A percentile compares a stretch with the other conserved stretches of the same genome.
These are phyloP conservation scores for Conger conger DNA, from an alignment of 2,113 vertebrate genomes.

Conservation along the genomic window DNA sequence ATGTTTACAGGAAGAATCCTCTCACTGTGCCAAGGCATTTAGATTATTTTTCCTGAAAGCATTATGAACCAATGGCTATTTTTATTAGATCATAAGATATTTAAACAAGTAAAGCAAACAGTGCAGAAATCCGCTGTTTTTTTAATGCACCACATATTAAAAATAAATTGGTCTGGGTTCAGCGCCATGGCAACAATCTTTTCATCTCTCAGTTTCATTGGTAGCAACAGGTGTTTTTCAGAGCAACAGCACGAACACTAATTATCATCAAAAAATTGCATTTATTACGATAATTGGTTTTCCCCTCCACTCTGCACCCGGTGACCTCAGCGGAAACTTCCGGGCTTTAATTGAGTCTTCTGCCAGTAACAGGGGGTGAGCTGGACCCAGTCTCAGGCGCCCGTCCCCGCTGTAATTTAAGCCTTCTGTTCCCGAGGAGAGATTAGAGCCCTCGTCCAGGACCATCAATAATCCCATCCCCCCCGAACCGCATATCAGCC, in stretches of 20 bases:
- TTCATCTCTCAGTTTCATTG: neutral
- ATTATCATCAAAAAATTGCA: conserved; percentile 3
- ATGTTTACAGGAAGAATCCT: neutral
- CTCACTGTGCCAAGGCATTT: neutral
- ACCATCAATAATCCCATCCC: conserved; percentile 56
- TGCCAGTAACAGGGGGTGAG: neutral
- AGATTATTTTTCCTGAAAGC: neutral
- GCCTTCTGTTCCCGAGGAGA: conserved; percentile 49
- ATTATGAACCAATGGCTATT: neutral
- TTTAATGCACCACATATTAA: neutral
- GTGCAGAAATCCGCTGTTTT: neutral
- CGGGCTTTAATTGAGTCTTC: conserved; percentile 11
- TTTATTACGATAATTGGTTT: neutral
- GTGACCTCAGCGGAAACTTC: neutral
- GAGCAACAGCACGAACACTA: neutral
- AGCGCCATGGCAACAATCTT: conserved; percentile 4
- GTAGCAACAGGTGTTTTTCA: conserved; percentile 15
- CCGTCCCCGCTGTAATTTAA: conserved; percentile 36
- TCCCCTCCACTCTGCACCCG: neutral
- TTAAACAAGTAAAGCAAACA: neutral
- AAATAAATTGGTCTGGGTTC: conserved; percentile 3
- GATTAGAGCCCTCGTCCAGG: conserved; percentile 49
- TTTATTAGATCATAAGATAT: neutral
- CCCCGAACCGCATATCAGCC: neutral
- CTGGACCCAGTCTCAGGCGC: neutral